Conservation (phyloP, 2,113 vertebrate genomes). For the Anarhynchus alexandrinus region DNA sequence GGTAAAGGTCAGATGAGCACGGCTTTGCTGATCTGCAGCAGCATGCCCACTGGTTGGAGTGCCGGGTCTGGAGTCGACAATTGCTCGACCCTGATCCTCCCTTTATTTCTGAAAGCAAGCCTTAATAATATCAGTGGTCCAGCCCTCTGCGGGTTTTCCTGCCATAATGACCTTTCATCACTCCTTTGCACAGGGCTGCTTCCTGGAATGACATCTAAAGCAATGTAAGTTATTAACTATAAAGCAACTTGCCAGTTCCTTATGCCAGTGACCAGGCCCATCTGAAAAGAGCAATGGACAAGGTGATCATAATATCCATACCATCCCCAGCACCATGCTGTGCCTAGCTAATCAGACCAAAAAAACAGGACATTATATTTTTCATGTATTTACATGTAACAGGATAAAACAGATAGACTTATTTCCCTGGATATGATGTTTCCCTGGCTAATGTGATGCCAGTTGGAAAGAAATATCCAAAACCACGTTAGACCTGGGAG, state of each 20-base stretch:
- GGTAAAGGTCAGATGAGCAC: background rate
- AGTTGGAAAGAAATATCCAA: background rate
- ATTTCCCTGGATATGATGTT: background rate
- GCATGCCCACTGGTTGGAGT: background rate
- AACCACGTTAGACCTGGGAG: background rate
- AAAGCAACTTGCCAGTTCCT: background rate
- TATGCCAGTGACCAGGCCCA: background rate
- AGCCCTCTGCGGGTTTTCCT: background rate
- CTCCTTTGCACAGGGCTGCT: background rate
- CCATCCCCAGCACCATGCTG: background rate
- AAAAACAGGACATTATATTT: background rate
- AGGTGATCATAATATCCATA: background rate
- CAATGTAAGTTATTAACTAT: background rate
- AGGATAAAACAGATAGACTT: background rate
- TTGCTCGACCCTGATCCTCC: background rate
- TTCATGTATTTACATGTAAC: background rate
- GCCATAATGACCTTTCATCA: background rate
- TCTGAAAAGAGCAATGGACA: background rate
- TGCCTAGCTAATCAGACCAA: background rate
- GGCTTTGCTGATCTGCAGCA: background rate
- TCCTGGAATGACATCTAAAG: background rate
- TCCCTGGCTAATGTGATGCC: background rate
- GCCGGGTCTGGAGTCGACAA: background rate
- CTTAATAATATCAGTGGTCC: background rate
- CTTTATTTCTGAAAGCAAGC: background rate